Evolutionary conservation across 2,888 invertebrate genomes (phyloP).

Genomic region (Furcula furcula): DNA sequence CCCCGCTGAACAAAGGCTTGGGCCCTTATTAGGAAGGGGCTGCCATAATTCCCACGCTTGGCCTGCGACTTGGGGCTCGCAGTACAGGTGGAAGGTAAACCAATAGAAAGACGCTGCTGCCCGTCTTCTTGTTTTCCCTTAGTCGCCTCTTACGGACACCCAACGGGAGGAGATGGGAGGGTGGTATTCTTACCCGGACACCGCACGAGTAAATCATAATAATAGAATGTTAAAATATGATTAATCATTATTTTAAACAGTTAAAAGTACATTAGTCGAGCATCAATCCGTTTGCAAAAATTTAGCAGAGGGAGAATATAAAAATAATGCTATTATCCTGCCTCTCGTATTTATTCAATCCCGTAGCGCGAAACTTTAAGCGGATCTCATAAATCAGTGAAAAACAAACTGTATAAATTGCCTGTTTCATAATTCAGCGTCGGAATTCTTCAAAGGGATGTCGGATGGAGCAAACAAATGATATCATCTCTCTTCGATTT

Average conservation of each 20-base stretch:
- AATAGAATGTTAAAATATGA: not conserved
- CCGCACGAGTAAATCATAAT: too few relatives aligned
- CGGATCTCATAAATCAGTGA: conserved; percentile 27
- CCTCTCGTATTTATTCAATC: conserved; percentile 29
- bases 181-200: too few relatives aligned
- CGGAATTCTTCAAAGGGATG: conserved; percentile 34
- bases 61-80: too few relatives aligned
- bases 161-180: too few relatives aligned
- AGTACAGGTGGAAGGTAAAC: too few relatives aligned
- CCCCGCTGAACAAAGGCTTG: too few relatives aligned
- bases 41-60: too few relatives aligned
- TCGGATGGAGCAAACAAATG: conserved; percentile 30
- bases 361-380: conserved; percentile 18
- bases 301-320: conserved; percentile 8
- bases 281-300: conserved; percentile 5
- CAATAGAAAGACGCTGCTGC: too few relatives aligned
- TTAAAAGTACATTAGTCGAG: not conserved
- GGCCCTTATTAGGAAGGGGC: too few relatives aligned
- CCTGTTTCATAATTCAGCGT: conserved; percentile 23
- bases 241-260: not conserved
- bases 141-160: too few relatives aligned
- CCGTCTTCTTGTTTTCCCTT: too few relatives aligned
- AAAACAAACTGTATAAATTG: conserved; percentile 27
- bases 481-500: conserved; percentile 14
- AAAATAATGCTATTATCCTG: conserved; percentile 10